phyloP scores from a whole-genome alignment of 2,888 invertebrate species.

The Andrena trimmerana region DNA sequence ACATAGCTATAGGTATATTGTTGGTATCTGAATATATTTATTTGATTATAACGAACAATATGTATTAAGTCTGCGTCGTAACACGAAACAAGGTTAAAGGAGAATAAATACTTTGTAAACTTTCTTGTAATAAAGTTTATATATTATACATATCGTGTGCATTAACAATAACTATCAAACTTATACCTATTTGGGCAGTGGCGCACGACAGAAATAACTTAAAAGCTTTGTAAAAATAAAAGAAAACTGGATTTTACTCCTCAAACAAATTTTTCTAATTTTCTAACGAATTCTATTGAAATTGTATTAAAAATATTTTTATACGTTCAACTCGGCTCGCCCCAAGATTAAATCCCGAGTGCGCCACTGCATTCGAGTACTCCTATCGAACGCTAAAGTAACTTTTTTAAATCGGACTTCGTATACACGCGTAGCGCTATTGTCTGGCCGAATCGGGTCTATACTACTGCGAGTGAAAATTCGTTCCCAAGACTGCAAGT shows the following conservation, averaged over 20 bases:
- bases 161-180: too few relatives aligned
- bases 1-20: constrained; percentile 9
- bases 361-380: background rate
- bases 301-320: too few relatives aligned
- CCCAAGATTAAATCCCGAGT: too few relatives aligned
- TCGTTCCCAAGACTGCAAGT: background rate
- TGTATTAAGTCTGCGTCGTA: constrained; percentile 28
- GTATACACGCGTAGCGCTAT: background rate
- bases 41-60: constrained; percentile 26
- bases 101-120: constrained; percentile 5
- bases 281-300: too few relatives aligned
- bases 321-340: too few relatives aligned
- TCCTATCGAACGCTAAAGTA: background rate
- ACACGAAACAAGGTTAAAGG: background rate
- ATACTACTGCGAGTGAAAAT: constrained; percentile 15
- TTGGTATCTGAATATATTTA: constrained; percentile 44
- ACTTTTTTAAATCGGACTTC: background rate
- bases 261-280: too few relatives aligned
- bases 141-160: background rate
- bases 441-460: background rate
- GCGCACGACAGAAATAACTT: too few relatives aligned
- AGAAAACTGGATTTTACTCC: too few relatives aligned
- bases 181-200: too few relatives aligned
- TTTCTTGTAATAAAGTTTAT: constrained; percentile 5
- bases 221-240: too few relatives aligned